Evolutionary conservation across 2,797 vertebrate genomes (phyloP).

Genomic region (Lycodopsis pacificus): DNA sequence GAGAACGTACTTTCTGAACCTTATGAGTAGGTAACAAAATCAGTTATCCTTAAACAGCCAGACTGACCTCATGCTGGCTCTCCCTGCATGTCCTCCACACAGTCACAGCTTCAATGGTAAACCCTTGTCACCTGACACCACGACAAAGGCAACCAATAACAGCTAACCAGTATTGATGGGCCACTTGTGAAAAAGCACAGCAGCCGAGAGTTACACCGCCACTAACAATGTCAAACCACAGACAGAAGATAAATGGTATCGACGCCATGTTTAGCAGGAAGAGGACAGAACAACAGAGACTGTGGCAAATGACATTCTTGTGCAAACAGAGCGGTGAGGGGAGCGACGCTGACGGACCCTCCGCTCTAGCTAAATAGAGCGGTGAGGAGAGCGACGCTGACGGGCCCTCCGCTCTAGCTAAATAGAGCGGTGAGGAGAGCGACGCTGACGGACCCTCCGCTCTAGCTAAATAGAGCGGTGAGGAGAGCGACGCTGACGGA

Average conservation of each 20-base stretch:
- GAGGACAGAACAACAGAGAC: neutral
- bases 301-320: slow-evolving; percentile 18
- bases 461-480: no score
- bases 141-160: slow-evolving; percentile 20
- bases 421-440: no score
- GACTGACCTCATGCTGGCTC: neutral
- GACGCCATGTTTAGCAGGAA: slow-evolving; percentile 27
- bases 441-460: no score
- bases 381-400: no score
- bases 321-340: neutral
- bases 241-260: slow-evolving; percentile 49
- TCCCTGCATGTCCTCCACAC: neutral
- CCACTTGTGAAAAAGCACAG: slow-evolving; percentile 29
- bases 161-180: slow-evolving; percentile 51
- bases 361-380: no score
- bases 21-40: neutral
- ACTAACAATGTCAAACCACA: slow-evolving; percentile 50
- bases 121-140: slow-evolving; percentile 20
- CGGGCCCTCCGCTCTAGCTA: no score
- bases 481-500: no score
- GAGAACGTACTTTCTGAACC: neutral
- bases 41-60: neutral
- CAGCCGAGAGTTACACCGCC: neutral
- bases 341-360: no score
- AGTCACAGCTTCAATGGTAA: slow-evolving; percentile 12